These are phyloP conservation scores for Dendronephthya gigantea DNA, from an alignment of 64 coral and sea anemone species.

Conservation along the genomic window DNA sequence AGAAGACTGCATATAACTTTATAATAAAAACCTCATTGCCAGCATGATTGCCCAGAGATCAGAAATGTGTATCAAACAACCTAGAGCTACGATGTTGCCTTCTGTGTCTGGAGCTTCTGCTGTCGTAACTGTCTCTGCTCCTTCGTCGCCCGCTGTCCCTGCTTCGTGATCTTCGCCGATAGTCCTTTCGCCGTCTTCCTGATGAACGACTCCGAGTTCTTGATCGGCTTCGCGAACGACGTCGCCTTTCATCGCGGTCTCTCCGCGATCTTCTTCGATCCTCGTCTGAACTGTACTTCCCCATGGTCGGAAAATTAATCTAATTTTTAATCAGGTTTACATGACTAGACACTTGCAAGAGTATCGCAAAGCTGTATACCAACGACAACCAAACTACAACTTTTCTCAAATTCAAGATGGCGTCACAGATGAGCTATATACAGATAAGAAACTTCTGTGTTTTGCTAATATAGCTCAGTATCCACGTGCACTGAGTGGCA, in stretches of 20 bases:
- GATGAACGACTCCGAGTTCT: background rate
- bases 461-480: no score
- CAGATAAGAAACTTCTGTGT: no score
- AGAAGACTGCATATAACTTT: background rate
- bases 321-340: background rate
- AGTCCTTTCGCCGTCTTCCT: background rate
- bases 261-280: background rate
- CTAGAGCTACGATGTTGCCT: background rate
- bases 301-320: background rate
- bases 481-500: no score
- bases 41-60: background rate
- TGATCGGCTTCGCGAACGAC: background rate
- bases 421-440: no score
- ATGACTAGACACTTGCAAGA: background rate
- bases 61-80: background rate
- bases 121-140: background rate
- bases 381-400: no score
- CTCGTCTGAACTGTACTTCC: background rate
- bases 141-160: background rate
- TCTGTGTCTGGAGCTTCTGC: background rate
- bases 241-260: background rate
- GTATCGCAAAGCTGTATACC: background rate
- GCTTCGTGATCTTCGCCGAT: background rate
- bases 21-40: conserved; percentile 8
- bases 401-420: no score